Evolutionary conservation across 2,113 vertebrate genomes (phyloP).

Genomic region (Platycercus adscitus): DNA sequence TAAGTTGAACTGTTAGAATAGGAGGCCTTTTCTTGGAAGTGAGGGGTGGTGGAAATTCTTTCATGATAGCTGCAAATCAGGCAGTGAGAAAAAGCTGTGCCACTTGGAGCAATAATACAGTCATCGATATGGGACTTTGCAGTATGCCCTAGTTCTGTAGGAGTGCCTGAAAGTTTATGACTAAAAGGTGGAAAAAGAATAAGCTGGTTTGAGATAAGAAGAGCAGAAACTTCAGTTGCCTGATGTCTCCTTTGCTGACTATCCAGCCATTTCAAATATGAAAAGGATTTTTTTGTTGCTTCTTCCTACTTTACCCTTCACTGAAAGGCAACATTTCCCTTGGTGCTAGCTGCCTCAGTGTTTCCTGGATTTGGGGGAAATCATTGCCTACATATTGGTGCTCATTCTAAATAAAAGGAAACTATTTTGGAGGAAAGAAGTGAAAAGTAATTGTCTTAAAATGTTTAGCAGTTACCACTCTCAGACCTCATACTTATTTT

Average conservation of each 20-base stretch:
- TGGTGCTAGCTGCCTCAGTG: not conserved
- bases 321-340: not conserved
- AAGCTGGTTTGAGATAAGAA: not conserved
- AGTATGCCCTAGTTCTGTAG: not conserved
- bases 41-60: not conserved
- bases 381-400: not conserved
- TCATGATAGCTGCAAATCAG: not conserved
- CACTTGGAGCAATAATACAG: not conserved
- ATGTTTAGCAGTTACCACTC: slow-evolving; percentile 3
- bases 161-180: not conserved
- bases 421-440: not conserved
- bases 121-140: not conserved
- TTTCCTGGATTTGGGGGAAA: not conserved
- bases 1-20: not conserved
- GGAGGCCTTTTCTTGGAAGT: not conserved
- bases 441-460: not conserved
- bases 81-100: not conserved
- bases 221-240: not conserved
- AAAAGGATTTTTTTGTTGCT: not conserved
- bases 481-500: not conserved
- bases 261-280: not conserved
- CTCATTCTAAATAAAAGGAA: not conserved
- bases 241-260: not conserved
- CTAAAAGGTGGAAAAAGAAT: not conserved
- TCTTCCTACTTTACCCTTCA: not conserved